A percentile compares a stretch with the other conserved stretches of the same genome.
Conservation (phyloP, 2,113 vertebrate genomes). For the Hipposideros armiger region DNA sequence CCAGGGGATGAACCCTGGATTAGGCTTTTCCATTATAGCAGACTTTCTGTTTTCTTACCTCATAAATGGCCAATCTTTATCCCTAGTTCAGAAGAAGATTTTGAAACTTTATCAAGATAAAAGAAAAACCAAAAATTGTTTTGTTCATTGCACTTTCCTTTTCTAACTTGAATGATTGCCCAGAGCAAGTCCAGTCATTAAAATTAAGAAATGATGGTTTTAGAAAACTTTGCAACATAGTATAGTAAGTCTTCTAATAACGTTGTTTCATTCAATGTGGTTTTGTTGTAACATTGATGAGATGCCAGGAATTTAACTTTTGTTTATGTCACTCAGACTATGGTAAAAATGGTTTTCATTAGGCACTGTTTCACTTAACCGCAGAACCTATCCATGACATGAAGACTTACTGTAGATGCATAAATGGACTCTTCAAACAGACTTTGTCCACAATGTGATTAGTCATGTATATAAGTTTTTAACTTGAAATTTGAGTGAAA, state of each 20-base stretch:
- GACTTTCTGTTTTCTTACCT: background rate
- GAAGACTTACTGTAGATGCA: background rate
- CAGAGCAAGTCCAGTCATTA: conserved; percentile 29
- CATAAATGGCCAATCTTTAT: background rate
- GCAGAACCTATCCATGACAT: background rate
- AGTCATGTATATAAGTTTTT: background rate
- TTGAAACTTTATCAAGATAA: background rate
- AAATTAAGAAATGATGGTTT: conserved; percentile 48
- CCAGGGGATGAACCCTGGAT: background rate
- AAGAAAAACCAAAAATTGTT: background rate
- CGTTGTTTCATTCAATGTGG: background rate
- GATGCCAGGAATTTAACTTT: background rate
- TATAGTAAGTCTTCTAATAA: background rate
- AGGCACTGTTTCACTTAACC: background rate
- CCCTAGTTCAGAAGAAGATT: background rate
- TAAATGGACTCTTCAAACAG: background rate
- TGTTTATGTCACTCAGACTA: background rate
- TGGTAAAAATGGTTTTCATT: background rate
- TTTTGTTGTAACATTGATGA: background rate
- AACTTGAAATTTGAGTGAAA: conserved; percentile 40
- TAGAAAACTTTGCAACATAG: conserved; percentile 26
- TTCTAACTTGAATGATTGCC: conserved; percentile 47
- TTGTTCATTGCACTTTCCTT: conserved; percentile 50
- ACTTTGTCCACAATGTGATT: background rate
- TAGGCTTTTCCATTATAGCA: background rate